A percentile compares a stretch with the other conserved stretches of the same genome.
phyloP scores from a whole-genome alignment of 2,888 invertebrate genomes.

The Podotricha telesiphe region DNA sequence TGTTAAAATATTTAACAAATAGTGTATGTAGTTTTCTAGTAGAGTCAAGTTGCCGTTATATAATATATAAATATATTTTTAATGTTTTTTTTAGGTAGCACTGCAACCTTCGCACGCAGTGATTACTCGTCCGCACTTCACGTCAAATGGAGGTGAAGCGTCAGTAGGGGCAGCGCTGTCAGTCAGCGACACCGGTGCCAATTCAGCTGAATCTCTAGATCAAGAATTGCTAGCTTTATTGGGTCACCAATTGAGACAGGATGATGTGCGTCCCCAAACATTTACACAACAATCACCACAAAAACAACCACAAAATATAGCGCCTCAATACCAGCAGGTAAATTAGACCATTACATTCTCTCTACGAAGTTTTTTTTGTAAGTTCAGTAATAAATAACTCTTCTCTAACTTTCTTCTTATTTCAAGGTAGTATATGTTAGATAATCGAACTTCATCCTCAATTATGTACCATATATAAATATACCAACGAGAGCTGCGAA shows the following conservation, averaged over 20 bases:
- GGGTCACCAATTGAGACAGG: constrained; percentile 62
- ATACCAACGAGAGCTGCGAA: too few relatives aligned
- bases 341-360: neutral
- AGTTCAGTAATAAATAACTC: too few relatives aligned
- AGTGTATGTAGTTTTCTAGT: too few relatives aligned
- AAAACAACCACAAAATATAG: constrained; percentile 45
- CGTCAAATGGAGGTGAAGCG: constrained; percentile 74
- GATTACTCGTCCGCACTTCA: constrained; percentile 72
- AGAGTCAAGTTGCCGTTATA: too few relatives aligned
- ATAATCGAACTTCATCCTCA: too few relatives aligned
- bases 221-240: constrained; percentile 69
- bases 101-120: constrained; percentile 74
- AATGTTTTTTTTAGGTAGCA: constrained; percentile 57
- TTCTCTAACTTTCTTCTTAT: too few relatives aligned
- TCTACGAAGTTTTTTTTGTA: too few relatives aligned
- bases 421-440: too few relatives aligned
- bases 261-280: constrained; percentile 58
- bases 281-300: constrained; percentile 54
- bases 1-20: too few relatives aligned
- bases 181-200: constrained; percentile 69
- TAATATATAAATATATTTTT: neutral
- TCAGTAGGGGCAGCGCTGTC: constrained; percentile 77
- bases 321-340: constrained; percentile 59
- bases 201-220: constrained; percentile 57
- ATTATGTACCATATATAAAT: too few relatives aligned